Conservation (phyloP, 2,888 invertebrate genomes). For the Aricia artaxerxes region DNA sequence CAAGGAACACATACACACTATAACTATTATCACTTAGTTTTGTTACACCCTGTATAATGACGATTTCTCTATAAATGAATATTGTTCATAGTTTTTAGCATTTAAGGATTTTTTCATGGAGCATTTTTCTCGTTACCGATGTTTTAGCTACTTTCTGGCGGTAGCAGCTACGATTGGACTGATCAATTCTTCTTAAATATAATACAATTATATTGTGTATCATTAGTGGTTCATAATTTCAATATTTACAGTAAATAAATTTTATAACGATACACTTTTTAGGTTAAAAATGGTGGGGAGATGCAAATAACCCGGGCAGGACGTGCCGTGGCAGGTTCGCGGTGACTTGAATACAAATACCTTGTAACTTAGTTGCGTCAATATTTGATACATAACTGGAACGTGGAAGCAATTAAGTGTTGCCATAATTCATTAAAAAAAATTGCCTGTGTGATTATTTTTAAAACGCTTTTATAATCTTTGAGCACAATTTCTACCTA, state of each 20-base stretch:
- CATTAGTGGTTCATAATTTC: background rate
- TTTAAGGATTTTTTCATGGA: background rate
- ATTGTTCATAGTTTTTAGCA: background rate
- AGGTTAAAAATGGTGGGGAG: constrained; percentile 62
- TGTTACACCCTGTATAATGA: no score
- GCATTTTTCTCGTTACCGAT: background rate
- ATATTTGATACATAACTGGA: constrained; percentile 18
- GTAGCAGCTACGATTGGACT: background rate
- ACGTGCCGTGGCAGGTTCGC: constrained; percentile 64
- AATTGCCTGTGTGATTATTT: no score
- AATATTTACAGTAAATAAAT: background rate
- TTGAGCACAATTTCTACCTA: no score
- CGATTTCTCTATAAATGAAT: background rate
- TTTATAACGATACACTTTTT: constrained; percentile 59
- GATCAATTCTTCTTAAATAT: background rate
- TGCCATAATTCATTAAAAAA: no score
- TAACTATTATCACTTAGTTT: no score
- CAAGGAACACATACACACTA: no score
- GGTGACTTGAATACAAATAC: constrained; percentile 63
- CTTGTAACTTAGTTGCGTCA: background rate
- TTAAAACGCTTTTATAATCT: no score
- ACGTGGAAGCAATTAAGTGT: background rate
- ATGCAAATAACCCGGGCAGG: constrained; percentile 65
- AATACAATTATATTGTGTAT: background rate
- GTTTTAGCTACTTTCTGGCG: background rate